Evolutionary conservation across 2,113 vertebrate species (phyloP), one percentile per base, ranked within the genome.

Genomic region (Haplochromis vanheusdeni): DNA sequence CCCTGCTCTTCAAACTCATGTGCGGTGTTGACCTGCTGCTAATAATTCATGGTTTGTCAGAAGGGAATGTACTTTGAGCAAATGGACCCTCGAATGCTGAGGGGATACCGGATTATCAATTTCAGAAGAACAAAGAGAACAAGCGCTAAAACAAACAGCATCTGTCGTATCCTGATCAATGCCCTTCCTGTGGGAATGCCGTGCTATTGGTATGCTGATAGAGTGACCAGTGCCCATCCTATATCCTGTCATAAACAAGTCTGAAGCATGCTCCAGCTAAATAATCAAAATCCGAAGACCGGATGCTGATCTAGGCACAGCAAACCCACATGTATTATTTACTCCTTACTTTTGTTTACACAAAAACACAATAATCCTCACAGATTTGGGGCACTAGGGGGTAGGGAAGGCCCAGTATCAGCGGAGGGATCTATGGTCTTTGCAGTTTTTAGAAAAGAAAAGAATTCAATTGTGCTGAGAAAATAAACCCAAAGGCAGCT

Each of bases 391-490:
- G 51, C 60, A 54, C 60, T 49, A 49, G 77, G 68, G 17, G 58
- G 65, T 45, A 55, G 83, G 51, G 84, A 86, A 86, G 85, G 89
- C 85, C 73, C 47, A 17, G 6, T 94, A 94, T 94, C 93, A 90
- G 90, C 8, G 1, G 83, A 58, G 86, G 89, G 89, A 95, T 96
- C 94, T 95, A 51, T 80, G 89, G 81, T 80, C 80, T 73, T 88
- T 85, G 73, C 42, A 62, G 75, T 85, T 84, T 89, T 93, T 90
- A 89, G 84, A 86, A 82, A 92, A 92, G 89, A 87, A 83, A 92
- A 91, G 90, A 92, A 94, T 95, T 94, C 90, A 94, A 91, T 92
- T 94, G 93, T 95, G 84, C 70, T 86, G 87, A 80, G 85, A 94
- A 94, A 95, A 96, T 93, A 94, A 95, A 95, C 85, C 92, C 89